Evolutionary conservation across 2,888 invertebrate species (phyloP), one percentile per base, ranked within the genome.

Genomic region (Macrosoma leucophasiata): DNA sequence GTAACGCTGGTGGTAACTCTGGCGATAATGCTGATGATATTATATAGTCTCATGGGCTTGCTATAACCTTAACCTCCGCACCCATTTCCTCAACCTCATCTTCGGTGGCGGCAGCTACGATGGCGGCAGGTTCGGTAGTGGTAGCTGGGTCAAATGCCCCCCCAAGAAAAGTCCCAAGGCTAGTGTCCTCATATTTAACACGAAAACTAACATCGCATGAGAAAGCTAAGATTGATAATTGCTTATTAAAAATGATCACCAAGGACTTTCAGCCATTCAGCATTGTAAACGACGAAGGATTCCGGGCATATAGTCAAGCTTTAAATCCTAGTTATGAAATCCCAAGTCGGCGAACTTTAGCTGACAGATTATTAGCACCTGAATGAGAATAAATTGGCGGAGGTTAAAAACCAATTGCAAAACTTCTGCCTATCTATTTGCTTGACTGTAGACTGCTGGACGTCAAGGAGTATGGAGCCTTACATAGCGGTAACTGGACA

Each of bases 401-500:
- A 9, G 11, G 25, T 18, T 17, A 25, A 13, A 18, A 41, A 21
- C 11, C 22, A 3, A 2, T 29, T 7, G 20, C 29, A 4, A 10
- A 25, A 20, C 3, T 24, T 12, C 2, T 39, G 36, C 13, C 8
- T 9, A 7, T 28, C 25, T 3, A 39, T 46, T n/a, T 46, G 39
- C 24, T 9, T 43, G 6, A 42, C 48, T 7, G 33, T 26, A 9
- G 40, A 39, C 23, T 43, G 36, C 25, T 48, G 42, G 46, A 46
- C 44, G 7, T 42, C 43, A 5, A 14, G 21, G 12, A 36, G 22
- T 18, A 8, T 36, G 10, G 24, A 38, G 15, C 8, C 29, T n/a
- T 48, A 41, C 17, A 39, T 46, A 20, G 46, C 40, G 1, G 26
- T 40, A n/a, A 48, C 46, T 1, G 43, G 35, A 2, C 41, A 44